A percentile compares a stretch with the other conserved stretches of the same genome.
phyloP scores from a whole-genome alignment of 2,797 vertebrate genomes.

The Thaleichthys pacificus region DNA sequence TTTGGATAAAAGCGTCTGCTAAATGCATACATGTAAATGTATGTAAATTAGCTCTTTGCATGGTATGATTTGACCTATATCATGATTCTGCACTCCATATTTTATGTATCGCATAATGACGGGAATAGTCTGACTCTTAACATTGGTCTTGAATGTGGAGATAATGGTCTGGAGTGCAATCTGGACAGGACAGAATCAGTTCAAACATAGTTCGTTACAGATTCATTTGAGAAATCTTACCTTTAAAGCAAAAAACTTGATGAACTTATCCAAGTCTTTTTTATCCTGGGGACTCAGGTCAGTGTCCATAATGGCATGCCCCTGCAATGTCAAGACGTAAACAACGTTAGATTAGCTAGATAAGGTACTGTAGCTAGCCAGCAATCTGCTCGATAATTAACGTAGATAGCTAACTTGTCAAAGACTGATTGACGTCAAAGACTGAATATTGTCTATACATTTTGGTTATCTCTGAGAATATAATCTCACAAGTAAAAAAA shows the following conservation, averaged over 20 bases:
- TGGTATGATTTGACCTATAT: background rate
- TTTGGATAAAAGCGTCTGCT: too few species aligned
- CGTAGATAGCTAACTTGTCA: background rate
- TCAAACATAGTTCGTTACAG: background rate
- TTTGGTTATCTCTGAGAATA: background rate
- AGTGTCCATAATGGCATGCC: conserved; percentile 88
- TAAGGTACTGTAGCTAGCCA: background rate
- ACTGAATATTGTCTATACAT: background rate
- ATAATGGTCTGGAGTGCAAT: background rate
- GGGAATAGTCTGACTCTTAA: too few species aligned
- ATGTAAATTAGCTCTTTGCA: background rate
- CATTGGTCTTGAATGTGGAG: background rate
- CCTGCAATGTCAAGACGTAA: conserved; percentile 61
- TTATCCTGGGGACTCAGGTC: conserved; percentile 97
- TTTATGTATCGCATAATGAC: too few species aligned
- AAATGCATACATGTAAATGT: too few species aligned
- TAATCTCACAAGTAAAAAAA: too few species aligned
- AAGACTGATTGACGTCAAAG: background rate
- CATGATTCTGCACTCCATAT: too few species aligned
- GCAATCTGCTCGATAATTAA: background rate
- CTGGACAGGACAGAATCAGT: background rate
- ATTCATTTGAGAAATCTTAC: conserved; percentile 59
- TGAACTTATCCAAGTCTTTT: conserved; percentile 99
- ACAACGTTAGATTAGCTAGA: conserved; percentile 30
- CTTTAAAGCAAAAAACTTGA: conserved; percentile 99